Percentiles rank a stretch among this genome's conserved stretches.
Evolutionary conservation across 2,113 vertebrate species (phyloP).

Genomic region (Ceyx melanurus): DNA sequence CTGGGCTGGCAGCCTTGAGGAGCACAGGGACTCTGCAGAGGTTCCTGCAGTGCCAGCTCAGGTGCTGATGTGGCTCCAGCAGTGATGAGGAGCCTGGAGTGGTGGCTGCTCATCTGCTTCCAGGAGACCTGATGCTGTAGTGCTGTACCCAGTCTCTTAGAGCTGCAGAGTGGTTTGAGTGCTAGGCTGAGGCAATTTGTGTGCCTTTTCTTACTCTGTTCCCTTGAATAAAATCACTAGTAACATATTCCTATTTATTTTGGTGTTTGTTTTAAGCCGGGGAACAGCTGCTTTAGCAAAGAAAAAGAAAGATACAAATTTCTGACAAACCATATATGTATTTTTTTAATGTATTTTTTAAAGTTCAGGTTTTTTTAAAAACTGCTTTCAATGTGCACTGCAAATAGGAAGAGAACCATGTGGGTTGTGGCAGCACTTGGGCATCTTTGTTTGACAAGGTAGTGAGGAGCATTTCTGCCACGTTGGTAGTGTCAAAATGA

Average conservation of each 20-base stretch:
- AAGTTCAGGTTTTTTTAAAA: background rate
- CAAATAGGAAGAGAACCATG: background rate
- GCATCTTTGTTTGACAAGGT: background rate
- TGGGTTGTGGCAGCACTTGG: background rate
- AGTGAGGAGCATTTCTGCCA: background rate
- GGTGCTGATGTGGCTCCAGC: background rate
- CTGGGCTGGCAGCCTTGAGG: background rate
- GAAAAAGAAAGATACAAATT: background rate
- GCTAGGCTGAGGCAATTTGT: background rate
- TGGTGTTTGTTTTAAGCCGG: background rate
- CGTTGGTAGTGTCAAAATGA: background rate
- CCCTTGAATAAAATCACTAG: background rate
- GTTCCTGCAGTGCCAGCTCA: background rate
- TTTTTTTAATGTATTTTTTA: background rate
- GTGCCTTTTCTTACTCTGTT: background rate
- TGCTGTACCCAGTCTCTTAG: background rate
- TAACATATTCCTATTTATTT: background rate
- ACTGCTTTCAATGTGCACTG: rapidly evolving
- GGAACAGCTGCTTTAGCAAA: background rate
- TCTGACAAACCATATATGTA: background rate
- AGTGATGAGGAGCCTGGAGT: background rate
- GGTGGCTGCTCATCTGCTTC: background rate
- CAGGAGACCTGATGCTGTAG: background rate
- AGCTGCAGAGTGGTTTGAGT: background rate
- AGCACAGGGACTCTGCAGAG: background rate